phyloP scores from a whole-genome alignment of 2,888 invertebrate genomes.

The Bimastos eiseni region DNA sequence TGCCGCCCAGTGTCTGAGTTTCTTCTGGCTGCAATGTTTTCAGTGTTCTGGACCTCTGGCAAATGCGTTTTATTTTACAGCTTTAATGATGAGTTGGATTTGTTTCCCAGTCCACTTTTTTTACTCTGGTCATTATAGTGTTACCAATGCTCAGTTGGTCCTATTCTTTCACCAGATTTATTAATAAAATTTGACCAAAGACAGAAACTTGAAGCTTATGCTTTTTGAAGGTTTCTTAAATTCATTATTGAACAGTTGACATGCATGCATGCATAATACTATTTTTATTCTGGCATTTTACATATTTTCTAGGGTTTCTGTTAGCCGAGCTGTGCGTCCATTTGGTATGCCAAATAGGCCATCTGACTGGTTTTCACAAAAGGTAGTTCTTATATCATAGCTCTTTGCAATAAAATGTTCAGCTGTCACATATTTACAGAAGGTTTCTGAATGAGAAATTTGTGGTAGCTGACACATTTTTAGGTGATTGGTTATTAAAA shows the following conservation, averaged over 20 bases:
- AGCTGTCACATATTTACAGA: neutral
- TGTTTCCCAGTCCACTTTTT: too few species aligned
- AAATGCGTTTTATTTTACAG: too few species aligned
- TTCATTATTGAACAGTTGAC: neutral
- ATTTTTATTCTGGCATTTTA: neutral
- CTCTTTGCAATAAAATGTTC: neutral
- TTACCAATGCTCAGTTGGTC: neutral
- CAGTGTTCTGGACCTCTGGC: too few species aligned
- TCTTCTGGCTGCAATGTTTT: neutral
- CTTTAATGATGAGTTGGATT: too few species aligned
- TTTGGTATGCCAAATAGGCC: constrained; percentile 77
- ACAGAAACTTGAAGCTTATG: neutral
- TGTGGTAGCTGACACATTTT: neutral
- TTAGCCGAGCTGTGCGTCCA: constrained; percentile 78
- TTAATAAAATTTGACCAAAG: neutral
- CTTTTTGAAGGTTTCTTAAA: neutral
- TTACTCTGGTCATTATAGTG: too few species aligned
- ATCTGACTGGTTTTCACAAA: constrained; percentile 85
- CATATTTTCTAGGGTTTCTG: constrained; percentile 73
- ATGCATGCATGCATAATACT: too few species aligned
- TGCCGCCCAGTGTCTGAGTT: too few species aligned
- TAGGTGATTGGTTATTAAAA: neutral
- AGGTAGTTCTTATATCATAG: constrained; percentile 59
- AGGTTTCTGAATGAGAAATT: neutral
- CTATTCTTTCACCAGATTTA: neutral